Percentiles rank a stretch among this genome's conserved stretches.
phyloP scores from a whole-genome alignment of 30 jellyfish, hydroid and myxozoan genomes.

The Rhopilema esculentum region DNA sequence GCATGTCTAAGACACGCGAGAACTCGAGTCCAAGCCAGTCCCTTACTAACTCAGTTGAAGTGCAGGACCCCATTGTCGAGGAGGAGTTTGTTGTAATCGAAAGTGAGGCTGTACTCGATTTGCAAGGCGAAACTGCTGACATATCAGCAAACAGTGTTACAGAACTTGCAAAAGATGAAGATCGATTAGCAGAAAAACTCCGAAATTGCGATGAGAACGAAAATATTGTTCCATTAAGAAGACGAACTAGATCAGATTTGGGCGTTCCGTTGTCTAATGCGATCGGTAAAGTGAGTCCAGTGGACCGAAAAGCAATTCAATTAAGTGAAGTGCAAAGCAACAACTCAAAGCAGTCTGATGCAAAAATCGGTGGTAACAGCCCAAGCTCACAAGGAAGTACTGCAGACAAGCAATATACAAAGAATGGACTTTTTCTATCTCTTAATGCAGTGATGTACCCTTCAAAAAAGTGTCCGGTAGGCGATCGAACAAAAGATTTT shows the following conservation, averaged over 20 bases:
- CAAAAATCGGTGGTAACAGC: neutral
- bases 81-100: slow-evolving; percentile 72
- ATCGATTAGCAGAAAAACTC: neutral
- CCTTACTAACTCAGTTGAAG: slow-evolving; percentile 53
- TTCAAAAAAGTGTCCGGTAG: neutral
- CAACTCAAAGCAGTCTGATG: neutral
- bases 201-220: neutral
- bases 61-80: slow-evolving; percentile 50
- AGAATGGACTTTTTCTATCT: neutral
- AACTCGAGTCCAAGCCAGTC: slow-evolving; percentile 52
- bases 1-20: slow-evolving; percentile 25
- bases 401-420: neutral
- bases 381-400: neutral
- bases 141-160: neutral
- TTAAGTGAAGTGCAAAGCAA: neutral
- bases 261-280: neutral
- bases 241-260: neutral
- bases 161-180: neutral
- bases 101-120: neutral
- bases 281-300: neutral
- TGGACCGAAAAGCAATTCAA: neutral
- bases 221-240: neutral
- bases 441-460: neutral
- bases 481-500: neutral
- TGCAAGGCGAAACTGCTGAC: neutral